Evolutionary conservation across 2,113 vertebrate species (phyloP).

Genomic region (Empidonax traillii): DNA sequence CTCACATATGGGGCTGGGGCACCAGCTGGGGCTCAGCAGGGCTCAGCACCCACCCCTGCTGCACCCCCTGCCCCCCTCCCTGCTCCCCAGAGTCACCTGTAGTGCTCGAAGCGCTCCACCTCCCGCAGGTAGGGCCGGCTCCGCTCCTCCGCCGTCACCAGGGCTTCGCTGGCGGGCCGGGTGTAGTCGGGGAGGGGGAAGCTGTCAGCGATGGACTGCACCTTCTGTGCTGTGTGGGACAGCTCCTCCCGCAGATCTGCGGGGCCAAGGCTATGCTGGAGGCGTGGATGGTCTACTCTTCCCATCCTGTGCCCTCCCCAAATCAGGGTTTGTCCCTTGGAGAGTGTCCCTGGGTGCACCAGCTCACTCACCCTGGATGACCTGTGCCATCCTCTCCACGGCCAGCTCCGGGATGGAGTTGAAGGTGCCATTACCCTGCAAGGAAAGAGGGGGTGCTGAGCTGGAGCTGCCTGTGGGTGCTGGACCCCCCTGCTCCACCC

Average conservation of each 20-base stretch:
- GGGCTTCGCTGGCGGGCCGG: neutral
- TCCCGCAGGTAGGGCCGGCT: constrained; percentile 63
- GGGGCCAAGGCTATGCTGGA: neutral
- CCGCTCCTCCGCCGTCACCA: constrained; percentile 34
- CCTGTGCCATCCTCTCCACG: neutral
- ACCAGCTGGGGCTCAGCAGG: accelerated
- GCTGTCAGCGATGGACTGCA: constrained; percentile 40
- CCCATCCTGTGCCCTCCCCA: neutral
- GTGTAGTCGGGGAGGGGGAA: constrained; percentile 61
- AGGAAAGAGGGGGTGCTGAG: neutral
- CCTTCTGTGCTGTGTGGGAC: neutral
- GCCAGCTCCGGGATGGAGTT: constrained; percentile 67
- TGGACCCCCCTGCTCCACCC: accelerated
- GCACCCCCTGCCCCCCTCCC: accelerated
- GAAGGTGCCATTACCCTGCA: constrained; percentile 72
- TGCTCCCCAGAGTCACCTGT: constrained; percentile 63
- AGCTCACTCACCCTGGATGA: constrained; percentile 62
- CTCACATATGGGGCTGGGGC: neutral
- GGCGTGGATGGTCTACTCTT: accelerated
- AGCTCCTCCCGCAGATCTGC: constrained; percentile 67
- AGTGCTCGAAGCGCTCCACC: constrained; percentile 64
- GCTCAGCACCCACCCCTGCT: neutral
- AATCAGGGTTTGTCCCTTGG: accelerated
- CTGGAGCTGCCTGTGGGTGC: accelerated
- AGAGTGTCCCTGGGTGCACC: accelerated